Evolutionary conservation across 2,888 invertebrate genomes (phyloP), one percentile per base, ranked within the genome.

Genomic region (Agrochola litura): DNA sequence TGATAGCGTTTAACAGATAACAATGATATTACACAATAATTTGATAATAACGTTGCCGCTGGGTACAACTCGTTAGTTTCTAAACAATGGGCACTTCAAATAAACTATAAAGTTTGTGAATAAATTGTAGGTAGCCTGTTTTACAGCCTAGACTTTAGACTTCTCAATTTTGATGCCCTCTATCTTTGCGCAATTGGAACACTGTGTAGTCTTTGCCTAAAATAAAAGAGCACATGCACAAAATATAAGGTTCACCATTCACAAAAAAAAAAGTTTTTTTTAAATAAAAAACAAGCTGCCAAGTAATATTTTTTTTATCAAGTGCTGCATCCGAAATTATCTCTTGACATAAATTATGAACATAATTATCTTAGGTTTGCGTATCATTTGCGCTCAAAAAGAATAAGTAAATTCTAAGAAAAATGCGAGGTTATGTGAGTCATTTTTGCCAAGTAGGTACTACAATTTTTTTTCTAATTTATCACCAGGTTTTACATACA

Each of bases 1-100:
- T 79, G 84, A 82, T 86, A 86, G 70, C 67, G 56, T 76, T 88
- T 69, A 49, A 56, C 43, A 72, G 87, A 87, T 87, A 88, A 82
- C 76, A 81, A 70, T 52, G 43, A 70, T 77, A 77, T 86, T 84
- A 86, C 84, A 79, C 72, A 88, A 86, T 80, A 70, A 86, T 79
- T 82, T 80, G 63, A 73, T 77, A 72, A 76, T 71, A 76, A 84
- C 78, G 82, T 77, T 56, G 66, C 69, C 71, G 41, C 25, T 75
- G 61, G 67, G 61, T 69, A 58, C 68, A 76, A 66, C 66, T 77
- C 43, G 56, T 81, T 77, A 66, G 52, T 83, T 84, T 73, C 67
- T 76, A 67, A 86, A 86, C 83, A 83, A 81, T 83, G 67, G 77
- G 6, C 54, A 72, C 75, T 82, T 81, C 65, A 58, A 73, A 69